Evolutionary conservation across 2,888 invertebrate genomes (phyloP), one percentile per base, ranked within the genome.

Genomic region (Sesia bembeciformis): DNA sequence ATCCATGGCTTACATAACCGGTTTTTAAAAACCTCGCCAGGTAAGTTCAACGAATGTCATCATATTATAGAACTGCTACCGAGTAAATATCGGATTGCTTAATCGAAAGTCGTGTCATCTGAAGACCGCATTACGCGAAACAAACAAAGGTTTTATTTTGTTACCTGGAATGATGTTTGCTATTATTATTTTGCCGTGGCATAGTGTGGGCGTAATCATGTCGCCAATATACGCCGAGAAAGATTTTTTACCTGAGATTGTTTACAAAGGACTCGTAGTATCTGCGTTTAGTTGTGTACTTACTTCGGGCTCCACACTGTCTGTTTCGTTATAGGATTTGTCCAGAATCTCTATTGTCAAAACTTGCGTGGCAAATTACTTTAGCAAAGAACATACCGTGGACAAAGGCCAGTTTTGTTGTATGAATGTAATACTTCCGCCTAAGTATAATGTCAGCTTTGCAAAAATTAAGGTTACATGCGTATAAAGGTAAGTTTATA

Each of bases 171-270:
- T 62, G 65, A 68, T 73, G 67, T 68, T 66, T 62, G 63, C 68
- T 77, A 78, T 75, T 76, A 73, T 84, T 81, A 83, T 83, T 81
- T 83, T 79, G 23, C 23, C 23, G 23, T 23, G 73, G 79, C 80
- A 64, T 64, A 61, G 76, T 79, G 84, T 77, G 67, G 83, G 84
- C 79, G 87, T 81, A 78, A 78, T 75, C 52, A 74, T 65, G 62
- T 60, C 68, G 64, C 68, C 66, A 85, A 78, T 81, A 85, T 77
- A 68, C 70, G 58, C 56, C 58, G 65, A 70, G 71, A 74, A 79
- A 74, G 77, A 76, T 75, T 81, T 81, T 85, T 72, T 88, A 87
- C 88, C 88, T 89, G 87, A 73, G 64, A 58, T 59, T 84, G 74
- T 88, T 85, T 84, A 84, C 79, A 82, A 81, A 84, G 83, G 80